phyloP scores from a whole-genome alignment of 2,797 vertebrate species.

The Halcyon leucocephala region DNA sequence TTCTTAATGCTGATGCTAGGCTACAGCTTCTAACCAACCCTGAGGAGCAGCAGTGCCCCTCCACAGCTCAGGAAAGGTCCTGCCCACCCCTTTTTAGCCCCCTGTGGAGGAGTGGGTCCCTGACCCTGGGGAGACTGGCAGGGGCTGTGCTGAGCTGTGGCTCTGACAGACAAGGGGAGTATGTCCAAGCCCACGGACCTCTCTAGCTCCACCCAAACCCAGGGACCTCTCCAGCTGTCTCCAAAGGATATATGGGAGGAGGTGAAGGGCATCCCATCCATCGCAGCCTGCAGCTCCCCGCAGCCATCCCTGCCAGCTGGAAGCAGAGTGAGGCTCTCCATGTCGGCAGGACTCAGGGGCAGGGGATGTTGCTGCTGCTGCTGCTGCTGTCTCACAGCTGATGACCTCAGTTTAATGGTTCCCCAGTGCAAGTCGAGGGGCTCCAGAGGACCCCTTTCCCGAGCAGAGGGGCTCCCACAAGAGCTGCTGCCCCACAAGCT shows the following conservation, averaged over 20 bases:
- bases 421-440: conserved; percentile 84
- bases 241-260: conserved; percentile 94
- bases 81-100: not conserved
- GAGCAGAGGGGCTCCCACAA: conserved; percentile 70
- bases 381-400: conserved; percentile 82
- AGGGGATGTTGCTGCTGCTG: conserved; percentile 74
- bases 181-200: not conserved
- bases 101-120: not conserved
- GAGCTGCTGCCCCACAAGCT: conserved; percentile 73
- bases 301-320: conserved; percentile 85
- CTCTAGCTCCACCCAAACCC: not conserved
- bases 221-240: not conserved
- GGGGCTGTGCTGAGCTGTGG: not conserved
- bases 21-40: not conserved
- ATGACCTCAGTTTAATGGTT: conserved; percentile 79
- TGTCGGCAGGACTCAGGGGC: conserved; percentile 66
- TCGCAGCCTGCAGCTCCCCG: conserved; percentile 77
- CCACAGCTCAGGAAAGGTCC: not conserved
- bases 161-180: not conserved
- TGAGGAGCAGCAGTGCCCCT: not conserved
- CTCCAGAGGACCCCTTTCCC: conserved; percentile 78
- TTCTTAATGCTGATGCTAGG: not conserved
- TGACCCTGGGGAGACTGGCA: accelerated
- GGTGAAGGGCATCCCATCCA: conserved; percentile 80
- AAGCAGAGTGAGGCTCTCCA: conserved; percentile 79